Evolutionary conservation across 2,113 vertebrate species (phyloP).

Genomic region (Tetrax tetrax): DNA sequence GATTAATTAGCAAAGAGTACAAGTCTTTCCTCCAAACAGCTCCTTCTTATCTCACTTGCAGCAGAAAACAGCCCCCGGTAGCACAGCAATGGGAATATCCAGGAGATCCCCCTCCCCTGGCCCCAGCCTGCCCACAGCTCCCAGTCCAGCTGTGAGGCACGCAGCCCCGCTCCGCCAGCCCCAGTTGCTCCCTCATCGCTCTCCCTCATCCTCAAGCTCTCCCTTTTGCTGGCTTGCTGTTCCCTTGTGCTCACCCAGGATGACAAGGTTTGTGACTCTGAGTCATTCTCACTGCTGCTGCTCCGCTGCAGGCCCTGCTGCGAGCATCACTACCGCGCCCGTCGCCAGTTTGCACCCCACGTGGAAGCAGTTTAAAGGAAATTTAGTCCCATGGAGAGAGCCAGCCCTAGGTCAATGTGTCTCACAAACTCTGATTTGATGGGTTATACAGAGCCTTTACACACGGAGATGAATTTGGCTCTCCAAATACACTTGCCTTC

Average conservation of each 20-base stretch:
- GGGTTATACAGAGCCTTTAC: not conserved
- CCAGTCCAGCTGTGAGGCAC: not conserved
- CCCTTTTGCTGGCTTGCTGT: not conserved
- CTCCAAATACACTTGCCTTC: rapidly evolving
- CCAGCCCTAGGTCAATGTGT: not conserved
- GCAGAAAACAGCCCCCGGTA: not conserved
- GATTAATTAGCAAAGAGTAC: not conserved
- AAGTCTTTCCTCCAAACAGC: not conserved
- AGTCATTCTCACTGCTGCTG: not conserved
- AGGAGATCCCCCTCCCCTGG: not conserved
- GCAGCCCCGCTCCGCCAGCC: not conserved
- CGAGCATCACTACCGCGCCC: not conserved
- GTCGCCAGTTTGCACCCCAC: not conserved
- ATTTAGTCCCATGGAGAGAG: not conserved
- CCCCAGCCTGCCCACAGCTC: not conserved
- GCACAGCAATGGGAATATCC: not conserved
- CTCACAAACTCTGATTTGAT: not conserved
- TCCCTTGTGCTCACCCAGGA: rapidly evolving
- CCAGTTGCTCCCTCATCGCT: rapidly evolving
- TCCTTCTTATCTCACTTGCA: not conserved
- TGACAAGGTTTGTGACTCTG: not conserved
- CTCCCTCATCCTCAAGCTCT: not conserved
- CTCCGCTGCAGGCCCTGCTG: not conserved
- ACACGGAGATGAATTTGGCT: not conserved
- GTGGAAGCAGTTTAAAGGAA: not conserved